Evolutionary conservation across 2,888 invertebrate species (phyloP).

Genomic region (Apamea monoglypha): DNA sequence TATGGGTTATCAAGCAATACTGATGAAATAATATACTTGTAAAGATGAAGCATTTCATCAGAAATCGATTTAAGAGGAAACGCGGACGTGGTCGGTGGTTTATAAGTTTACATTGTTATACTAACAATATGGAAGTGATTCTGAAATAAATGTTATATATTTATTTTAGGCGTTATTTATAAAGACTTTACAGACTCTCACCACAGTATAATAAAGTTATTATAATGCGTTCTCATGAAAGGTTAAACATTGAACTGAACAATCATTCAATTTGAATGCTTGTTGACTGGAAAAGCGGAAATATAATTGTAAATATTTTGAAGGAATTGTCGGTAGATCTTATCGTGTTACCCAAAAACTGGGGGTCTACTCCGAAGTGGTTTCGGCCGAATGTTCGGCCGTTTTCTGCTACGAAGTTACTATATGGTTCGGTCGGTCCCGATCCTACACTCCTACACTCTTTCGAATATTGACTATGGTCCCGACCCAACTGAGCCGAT

Average conservation of each 20-base stretch:
- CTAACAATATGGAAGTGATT: too few species aligned
- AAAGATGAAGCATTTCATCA: constrained; percentile 5
- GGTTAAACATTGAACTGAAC: neutral
- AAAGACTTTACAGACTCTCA: neutral
- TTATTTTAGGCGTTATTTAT: neutral
- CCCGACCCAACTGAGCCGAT: too few species aligned
- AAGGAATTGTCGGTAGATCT: neutral
- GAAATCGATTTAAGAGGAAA: neutral
- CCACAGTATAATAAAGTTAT: too few species aligned
- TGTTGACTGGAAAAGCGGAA: neutral
- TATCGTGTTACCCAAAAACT: neutral
- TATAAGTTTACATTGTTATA: too few species aligned
- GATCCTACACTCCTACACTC: too few species aligned
- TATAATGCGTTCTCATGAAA: neutral
- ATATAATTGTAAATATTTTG: constrained; percentile 9
- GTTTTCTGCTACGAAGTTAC: too few species aligned
- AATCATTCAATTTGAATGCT: neutral
- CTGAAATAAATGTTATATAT: too few species aligned
- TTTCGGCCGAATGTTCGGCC: too few species aligned
- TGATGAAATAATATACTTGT: constrained; percentile 1
- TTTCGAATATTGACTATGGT: too few species aligned
- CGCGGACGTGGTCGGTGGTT: neutral
- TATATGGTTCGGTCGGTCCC: too few species aligned
- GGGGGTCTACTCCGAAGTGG: too few species aligned
- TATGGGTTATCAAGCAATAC: neutral